Evolutionary conservation across 1,140 invertebrate genomes (phyloP).

Genomic region (Neodiprion fabricii): DNA sequence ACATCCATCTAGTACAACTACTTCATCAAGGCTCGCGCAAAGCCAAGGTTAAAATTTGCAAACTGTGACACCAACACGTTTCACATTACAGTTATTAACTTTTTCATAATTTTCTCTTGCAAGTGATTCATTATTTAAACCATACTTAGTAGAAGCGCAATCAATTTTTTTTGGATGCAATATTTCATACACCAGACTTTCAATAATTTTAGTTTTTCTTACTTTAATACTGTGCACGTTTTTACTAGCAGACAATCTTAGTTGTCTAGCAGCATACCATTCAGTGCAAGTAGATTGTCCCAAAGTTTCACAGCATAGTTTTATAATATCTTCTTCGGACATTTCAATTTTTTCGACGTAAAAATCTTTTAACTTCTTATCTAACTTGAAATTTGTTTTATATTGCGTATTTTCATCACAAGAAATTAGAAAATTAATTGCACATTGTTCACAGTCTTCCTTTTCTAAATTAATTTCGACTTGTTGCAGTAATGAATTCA

Average conservation of each 20-base stretch:
- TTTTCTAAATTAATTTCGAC: conserved; percentile 17
- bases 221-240: too few species aligned
- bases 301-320: conserved; percentile 40
- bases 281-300: conserved; percentile 31
- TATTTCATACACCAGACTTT: too few species aligned
- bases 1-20: conserved; percentile 28
- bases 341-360: conserved; percentile 37
- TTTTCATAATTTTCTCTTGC: too few species aligned
- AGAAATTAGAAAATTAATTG: conserved; percentile 23
- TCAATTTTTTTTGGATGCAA: too few species aligned
- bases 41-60: conserved; percentile 28
- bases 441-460: conserved; percentile 22
- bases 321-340: conserved; percentile 39
- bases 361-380: conserved; percentile 33
- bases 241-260: conserved; percentile 3
- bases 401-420: conserved; percentile 12
- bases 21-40: conserved; percentile 38
- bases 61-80: too few species aligned
- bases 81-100: too few species aligned
- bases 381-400: conserved; percentile 20
- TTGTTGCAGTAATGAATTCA: conserved; percentile 13
- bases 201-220: too few species aligned
- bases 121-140: too few species aligned
- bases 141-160: too few species aligned
- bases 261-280: conserved; percentile 30